These are phyloP conservation scores for Nansenia antarctica DNA, from an alignment of 2,113 vertebrate species.

Conservation along the genomic window DNA sequence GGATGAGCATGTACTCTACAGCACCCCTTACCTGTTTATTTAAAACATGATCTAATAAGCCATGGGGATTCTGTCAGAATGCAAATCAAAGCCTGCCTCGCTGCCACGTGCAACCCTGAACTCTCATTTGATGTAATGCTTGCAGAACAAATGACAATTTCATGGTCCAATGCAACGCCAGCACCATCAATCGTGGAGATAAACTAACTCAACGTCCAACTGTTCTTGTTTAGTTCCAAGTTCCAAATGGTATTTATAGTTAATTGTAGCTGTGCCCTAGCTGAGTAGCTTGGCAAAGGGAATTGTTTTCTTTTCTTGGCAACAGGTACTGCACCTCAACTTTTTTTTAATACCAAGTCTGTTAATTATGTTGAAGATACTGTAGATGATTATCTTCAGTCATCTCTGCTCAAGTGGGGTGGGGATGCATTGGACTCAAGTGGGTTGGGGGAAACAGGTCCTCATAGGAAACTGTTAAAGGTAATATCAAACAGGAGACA, in stretches of 20 bases:
- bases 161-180: slow-evolving; percentile 70
- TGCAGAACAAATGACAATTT: slow-evolving; percentile 78
- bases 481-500: not conserved
- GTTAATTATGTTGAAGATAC: slow-evolving; percentile 38
- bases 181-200: slow-evolving; percentile 66
- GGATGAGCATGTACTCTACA: slow-evolving; percentile 41
- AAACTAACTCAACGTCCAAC: slow-evolving; percentile 64
- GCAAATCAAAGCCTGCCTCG: slow-evolving; percentile 63
- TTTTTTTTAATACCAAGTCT: slow-evolving; percentile 41
- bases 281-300: slow-evolving; percentile 49
- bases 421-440: too few relatives aligned
- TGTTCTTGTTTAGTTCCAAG: slow-evolving; percentile 66
- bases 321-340: slow-evolving; percentile 41
- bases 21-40: slow-evolving; percentile 48
- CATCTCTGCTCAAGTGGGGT: slow-evolving; percentile 41
- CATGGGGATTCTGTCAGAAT: slow-evolving; percentile 65
- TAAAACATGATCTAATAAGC: slow-evolving; percentile 71
- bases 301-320: slow-evolving; percentile 47
- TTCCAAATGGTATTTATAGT: slow-evolving; percentile 57
- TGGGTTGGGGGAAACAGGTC: slow-evolving; percentile 28
- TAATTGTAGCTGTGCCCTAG: slow-evolving; percentile 49
- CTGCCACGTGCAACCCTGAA: slow-evolving; percentile 55
- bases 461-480: slow-evolving; percentile 5
- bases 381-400: slow-evolving; percentile 54
- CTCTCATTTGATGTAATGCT: slow-evolving; percentile 75